phyloP scores from a whole-genome alignment of 2,113 vertebrate genomes.

The Pelusios castaneus region DNA sequence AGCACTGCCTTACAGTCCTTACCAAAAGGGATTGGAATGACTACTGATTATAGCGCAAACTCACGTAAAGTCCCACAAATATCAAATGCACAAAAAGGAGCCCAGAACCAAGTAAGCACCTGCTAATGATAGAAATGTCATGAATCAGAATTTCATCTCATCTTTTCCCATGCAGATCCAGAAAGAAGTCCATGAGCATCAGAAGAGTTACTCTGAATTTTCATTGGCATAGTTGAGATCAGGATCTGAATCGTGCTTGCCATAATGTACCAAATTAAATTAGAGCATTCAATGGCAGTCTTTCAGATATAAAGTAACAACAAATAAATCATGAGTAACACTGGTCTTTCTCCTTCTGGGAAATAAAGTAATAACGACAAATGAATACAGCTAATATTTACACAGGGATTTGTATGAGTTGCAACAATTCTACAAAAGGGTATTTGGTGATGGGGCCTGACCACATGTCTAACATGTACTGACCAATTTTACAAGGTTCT shows the following conservation, averaged over 20 bases:
- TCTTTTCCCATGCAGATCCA: neutral
- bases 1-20: neutral
- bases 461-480: neutral
- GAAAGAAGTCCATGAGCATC: conserved; percentile 9
- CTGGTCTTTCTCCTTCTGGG: neutral
- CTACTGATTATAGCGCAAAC: neutral
- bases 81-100: neutral
- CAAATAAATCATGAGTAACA: neutral
- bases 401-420: neutral
- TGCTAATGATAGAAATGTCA: neutral
- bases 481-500: neutral
- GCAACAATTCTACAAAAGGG: neutral
- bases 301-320: neutral
- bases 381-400: neutral
- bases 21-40: neutral
- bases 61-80: neutral
- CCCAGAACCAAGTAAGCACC: conserved; percentile 27
- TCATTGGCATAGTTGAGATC: neutral
- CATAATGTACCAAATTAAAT: conserved; percentile 30
- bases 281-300: neutral
- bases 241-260: neutral
- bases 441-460: neutral
- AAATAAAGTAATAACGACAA: neutral
- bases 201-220: neutral
- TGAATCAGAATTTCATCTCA: neutral